Conservation (phyloP, 2,113 vertebrate genomes). For the Festucalex cinctus region DNA sequence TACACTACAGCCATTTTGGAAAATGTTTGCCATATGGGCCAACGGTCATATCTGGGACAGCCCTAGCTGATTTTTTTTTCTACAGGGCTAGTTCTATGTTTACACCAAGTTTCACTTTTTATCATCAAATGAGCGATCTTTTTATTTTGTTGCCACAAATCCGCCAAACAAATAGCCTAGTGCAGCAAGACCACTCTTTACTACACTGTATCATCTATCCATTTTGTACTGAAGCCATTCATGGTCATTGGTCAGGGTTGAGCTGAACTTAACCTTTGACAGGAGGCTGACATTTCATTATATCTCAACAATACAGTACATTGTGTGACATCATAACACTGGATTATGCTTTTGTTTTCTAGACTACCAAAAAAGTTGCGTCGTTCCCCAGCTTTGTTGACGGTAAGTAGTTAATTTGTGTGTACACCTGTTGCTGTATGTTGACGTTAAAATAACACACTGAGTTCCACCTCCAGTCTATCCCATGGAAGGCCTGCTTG, state of each 20-base stretch:
- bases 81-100: no score
- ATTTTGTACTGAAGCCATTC: neutral
- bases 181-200: neutral
- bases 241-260: neutral
- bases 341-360: constrained; percentile 42
- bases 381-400: constrained; percentile 98
- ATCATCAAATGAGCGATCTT: no score
- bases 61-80: no score
- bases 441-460: constrained; percentile 12
- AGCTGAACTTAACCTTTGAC: no score
- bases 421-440: constrained; percentile 27
- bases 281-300: no score
- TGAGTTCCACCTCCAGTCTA: constrained; percentile 1
- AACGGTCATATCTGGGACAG: no score
- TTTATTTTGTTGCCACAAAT: no score
- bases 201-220: neutral
- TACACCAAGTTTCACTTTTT: no score
- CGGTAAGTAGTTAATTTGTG: constrained; percentile 77
- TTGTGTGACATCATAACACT: neutral
- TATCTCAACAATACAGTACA: neutral
- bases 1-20: no score
- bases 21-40: no score
- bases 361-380: constrained; percentile 90
- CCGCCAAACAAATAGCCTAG: no score
- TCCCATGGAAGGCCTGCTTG: constrained; percentile 1